Base-by-base conservation (phyloP, 2,113 vertebrate genomes). In the Uria lomvia region DNA sequence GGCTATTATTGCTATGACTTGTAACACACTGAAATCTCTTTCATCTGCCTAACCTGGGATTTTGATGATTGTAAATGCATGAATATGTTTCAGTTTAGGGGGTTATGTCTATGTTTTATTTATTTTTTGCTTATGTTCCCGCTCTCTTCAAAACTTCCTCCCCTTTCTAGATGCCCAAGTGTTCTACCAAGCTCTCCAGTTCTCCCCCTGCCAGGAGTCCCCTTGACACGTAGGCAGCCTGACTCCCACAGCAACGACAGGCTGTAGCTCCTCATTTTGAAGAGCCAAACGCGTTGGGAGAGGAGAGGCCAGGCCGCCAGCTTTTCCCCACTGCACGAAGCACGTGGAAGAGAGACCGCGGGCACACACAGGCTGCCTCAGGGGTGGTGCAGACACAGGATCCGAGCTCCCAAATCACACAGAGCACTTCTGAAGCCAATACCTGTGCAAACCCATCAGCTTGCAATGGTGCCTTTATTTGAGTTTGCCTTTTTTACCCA, bases 1-100 rank as follows among this genome's bases (percentile, higher is more conserved):
- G 97, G 97, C 97, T 98, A 94, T 97, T 96, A 97, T 96, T 95
- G 95, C 97, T 91, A 76, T 96, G 97, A 97, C 98, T 98, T 98
- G 95, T 67, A 92, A 88, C 96, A 96, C 67, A 43, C 95, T 92
- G 94, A 98, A 97, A 97, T 97, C 97, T 97, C 97, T 98, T 97
- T 98, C 97, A 98, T 98, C 97, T 98, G 83, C 94, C 96, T 97
- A 97, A 97, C 77, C 45, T 97, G 97, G 94, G 92, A 98, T 97
- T 97, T 97, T 96, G 89, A 94, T 97, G 94, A 97, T 96, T 96
- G 96, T 94, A 97, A 98, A 97, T 97, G 96, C 94, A 97, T 97
- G 94, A 97, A 96, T 96, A 86, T 97, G 93, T 96, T 98, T 97
- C 91, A 88, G 96, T 96, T 95, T 97, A 94, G 94, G 91, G 94